phyloP scores from a whole-genome alignment of 2,797 vertebrate genomes.

The Knipowitschia caucasica region DNA sequence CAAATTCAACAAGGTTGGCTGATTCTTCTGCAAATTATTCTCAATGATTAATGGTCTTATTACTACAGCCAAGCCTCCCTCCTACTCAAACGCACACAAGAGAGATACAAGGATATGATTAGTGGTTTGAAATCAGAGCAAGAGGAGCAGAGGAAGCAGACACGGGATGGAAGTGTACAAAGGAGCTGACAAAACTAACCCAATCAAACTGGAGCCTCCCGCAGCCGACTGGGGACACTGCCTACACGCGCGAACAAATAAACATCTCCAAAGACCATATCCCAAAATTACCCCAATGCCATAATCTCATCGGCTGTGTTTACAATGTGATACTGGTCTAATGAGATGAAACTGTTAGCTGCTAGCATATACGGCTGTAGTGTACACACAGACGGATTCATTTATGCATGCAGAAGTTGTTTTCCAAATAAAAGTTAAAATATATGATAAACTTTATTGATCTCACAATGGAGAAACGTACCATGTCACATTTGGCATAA shows the following conservation, averaged over 20 bases:
- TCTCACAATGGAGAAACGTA: no score
- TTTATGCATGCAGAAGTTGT: no score
- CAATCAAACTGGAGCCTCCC: slow-evolving; percentile 20
- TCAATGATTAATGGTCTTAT: slow-evolving; percentile 69
- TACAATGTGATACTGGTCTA: background rate
- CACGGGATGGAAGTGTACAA: slow-evolving; percentile 33
- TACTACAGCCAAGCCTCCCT: slow-evolving; percentile 46
- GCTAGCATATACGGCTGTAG: background rate
- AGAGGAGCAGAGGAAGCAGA: slow-evolving; percentile 40
- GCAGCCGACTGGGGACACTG: slow-evolving; percentile 11
- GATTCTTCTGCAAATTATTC: slow-evolving; percentile 60
- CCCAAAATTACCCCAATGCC: slow-evolving; percentile 1
- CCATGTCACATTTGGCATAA: no score
- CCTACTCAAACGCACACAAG: slow-evolving; percentile 51
- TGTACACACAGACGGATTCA: background rate
- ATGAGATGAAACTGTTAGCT: background rate
- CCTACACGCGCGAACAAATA: background rate
- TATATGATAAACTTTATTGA: no score
- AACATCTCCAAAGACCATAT: background rate
- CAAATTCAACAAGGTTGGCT: slow-evolving; percentile 64
- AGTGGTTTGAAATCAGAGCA: slow-evolving; percentile 43
- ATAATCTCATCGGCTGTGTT: slow-evolving; percentile 6
- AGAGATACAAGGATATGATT: slow-evolving; percentile 59
- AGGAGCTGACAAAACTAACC: slow-evolving; percentile 35
- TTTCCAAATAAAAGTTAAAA: no score